These are phyloP conservation scores for Drosophila grimshawi DNA, from an alignment of 1,140 invertebrate genomes.

Conservation along the genomic window DNA sequence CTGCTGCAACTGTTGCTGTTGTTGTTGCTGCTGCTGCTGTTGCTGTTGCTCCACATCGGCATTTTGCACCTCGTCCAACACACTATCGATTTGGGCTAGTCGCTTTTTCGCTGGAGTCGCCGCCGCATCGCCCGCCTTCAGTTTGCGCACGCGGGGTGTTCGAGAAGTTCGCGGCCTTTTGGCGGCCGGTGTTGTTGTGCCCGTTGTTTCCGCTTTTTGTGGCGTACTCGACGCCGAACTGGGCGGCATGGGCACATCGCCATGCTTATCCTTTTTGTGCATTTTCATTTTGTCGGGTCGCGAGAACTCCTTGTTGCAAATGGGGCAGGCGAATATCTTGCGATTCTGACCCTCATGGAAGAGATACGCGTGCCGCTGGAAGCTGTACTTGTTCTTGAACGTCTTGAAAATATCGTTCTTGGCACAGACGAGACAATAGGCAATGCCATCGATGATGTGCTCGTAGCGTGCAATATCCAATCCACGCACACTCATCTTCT, in stretches of 20 bases:
- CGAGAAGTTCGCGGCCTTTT: slow-evolving; percentile 63
- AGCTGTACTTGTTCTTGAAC: slow-evolving; percentile 97
- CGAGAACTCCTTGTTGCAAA: slow-evolving; percentile 95
- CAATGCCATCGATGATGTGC: slow-evolving; percentile 93
- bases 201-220: slow-evolving; percentile 42
- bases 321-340: slow-evolving; percentile 96
- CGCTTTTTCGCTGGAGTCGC: slow-evolving; percentile 71
- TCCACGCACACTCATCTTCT: slow-evolving; percentile 95
- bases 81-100: slow-evolving; percentile 77
- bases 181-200: slow-evolving; percentile 37
- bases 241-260: slow-evolving; percentile 67
- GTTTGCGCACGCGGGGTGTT: slow-evolving; percentile 70
- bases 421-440: slow-evolving; percentile 95
- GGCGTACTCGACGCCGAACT: slow-evolving; percentile 52
- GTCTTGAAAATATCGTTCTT: slow-evolving; percentile 95
- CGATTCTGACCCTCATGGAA: slow-evolving; percentile 96
- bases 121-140: slow-evolving; percentile 49
- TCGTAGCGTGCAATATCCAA: slow-evolving; percentile 95
- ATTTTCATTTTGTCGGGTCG: slow-evolving; percentile 97
- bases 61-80: slow-evolving; percentile 78
- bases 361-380: slow-evolving; percentile 95
- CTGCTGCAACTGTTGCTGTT: slow-evolving; percentile 46
- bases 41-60: slow-evolving; percentile 46
- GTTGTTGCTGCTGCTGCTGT: slow-evolving; percentile 38
- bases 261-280: slow-evolving; percentile 95